A percentile compares a stretch with the other conserved stretches of the same genome.
Conservation (phyloP, 2,113 vertebrate genomes). For the Athene noctua region DNA sequence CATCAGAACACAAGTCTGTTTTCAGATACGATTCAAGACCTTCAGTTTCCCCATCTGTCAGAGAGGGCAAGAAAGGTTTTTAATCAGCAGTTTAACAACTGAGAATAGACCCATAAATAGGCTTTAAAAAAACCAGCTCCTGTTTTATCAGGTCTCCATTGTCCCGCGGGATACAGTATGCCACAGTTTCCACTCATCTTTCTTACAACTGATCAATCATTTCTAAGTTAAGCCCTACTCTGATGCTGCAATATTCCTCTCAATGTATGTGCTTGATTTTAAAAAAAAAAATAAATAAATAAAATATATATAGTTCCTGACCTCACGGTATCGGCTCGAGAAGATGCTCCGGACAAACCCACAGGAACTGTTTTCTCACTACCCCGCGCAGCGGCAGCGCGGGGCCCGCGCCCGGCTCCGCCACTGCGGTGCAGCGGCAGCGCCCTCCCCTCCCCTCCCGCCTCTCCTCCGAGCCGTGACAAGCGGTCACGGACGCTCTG, state of each 20-base stretch:
- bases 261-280: background rate
- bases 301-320: background rate
- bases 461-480: background rate
- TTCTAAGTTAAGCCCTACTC: background rate
- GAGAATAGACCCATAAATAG: background rate
- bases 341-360: background rate
- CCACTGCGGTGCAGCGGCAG: background rate
- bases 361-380: fast-evolving
- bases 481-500: background rate
- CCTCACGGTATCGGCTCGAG: background rate
- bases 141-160: background rate
- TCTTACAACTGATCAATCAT: background rate
- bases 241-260: background rate
- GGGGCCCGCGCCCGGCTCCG: background rate
- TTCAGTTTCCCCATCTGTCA: background rate
- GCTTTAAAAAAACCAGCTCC: background rate
- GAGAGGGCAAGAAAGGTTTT: background rate
- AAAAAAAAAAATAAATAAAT: background rate
- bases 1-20: background rate
- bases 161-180: background rate
- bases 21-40: background rate
- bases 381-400: background rate
- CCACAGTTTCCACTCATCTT: background rate
- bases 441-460: too few species aligned
- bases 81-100: background rate